These are phyloP conservation scores for Polypterus senegalus DNA, from an alignment of 2,113 vertebrate species.

Conservation along the genomic window DNA sequence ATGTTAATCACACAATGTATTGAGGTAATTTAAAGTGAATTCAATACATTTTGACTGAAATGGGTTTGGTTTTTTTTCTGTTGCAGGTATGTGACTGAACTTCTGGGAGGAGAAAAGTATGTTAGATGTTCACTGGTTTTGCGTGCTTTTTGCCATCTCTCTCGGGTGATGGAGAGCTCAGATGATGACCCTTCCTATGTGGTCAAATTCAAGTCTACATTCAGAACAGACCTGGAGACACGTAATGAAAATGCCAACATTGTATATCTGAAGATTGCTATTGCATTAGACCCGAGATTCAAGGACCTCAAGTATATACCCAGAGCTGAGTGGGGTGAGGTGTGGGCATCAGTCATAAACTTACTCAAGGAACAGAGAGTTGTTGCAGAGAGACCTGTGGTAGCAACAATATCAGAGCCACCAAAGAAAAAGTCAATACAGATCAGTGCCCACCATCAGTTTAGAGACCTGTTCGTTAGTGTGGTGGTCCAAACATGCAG, in stretches of 20 bases:
- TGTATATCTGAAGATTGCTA: background rate
- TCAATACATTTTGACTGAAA: too few relatives aligned
- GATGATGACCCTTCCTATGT: conserved; percentile 16
- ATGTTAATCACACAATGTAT: too few relatives aligned
- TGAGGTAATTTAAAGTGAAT: too few relatives aligned
- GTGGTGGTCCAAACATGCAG: conserved; percentile 13
- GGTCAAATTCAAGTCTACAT: conserved; percentile 12
- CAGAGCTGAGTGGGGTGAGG: conserved; percentile 1
- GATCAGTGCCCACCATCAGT: conserved; percentile 7
- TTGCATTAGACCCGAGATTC: conserved; percentile 6
- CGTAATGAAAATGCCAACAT: conserved; percentile 7
- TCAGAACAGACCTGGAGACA: conserved; percentile 3
- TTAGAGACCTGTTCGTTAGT: conserved; percentile 12
- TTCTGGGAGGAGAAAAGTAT: conserved; percentile 9
- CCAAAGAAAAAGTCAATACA: conserved; percentile 12
- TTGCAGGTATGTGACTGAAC: conserved; percentile 14
- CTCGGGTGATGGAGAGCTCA: conserved; percentile 6
- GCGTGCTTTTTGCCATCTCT: conserved; percentile 10
- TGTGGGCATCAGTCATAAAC: background rate
- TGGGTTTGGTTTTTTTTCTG: too few relatives aligned
- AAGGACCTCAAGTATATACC: conserved; percentile 11
- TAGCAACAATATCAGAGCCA: background rate
- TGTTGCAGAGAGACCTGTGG: background rate
- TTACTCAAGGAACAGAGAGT: background rate
- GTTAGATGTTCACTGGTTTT: conserved; percentile 10